A percentile compares a stretch with the other conserved stretches of the same genome.
Evolutionary conservation across 2,113 vertebrate species (phyloP).

Genomic region (Genyomyrus donnyi): DNA sequence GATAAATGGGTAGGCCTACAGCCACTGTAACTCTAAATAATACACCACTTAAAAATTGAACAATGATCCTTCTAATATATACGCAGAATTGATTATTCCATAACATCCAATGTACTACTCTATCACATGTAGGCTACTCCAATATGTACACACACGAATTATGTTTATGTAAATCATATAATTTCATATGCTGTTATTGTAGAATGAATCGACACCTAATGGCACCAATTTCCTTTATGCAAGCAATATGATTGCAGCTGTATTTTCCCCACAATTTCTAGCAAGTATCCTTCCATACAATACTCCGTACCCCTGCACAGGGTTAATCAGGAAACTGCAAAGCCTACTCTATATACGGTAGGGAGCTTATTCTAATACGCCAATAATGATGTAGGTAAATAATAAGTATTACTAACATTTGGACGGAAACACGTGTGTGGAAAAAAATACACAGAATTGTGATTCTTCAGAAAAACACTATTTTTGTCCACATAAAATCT

Average conservation of each 20-base stretch:
- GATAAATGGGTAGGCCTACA: background rate
- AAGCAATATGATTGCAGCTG: background rate
- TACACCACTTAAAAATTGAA: background rate
- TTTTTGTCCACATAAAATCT: background rate
- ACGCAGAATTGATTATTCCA: background rate
- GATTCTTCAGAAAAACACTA: background rate
- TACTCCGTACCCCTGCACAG: background rate
- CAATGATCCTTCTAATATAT: background rate
- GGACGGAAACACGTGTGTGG: background rate
- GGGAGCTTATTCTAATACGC: background rate
- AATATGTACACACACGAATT: background rate
- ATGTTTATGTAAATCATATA: background rate
- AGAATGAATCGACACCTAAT: background rate
- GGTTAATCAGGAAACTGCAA: background rate
- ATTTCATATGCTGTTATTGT: background rate
- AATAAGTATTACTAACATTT: background rate
- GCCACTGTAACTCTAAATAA: background rate
- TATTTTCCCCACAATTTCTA: background rate
- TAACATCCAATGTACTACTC: background rate
- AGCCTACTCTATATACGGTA: background rate
- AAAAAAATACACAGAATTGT: background rate
- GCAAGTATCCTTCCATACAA: background rate
- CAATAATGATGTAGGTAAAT: background rate
- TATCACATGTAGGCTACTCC: background rate
- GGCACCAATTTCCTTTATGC: background rate